These are phyloP conservation scores for Koerneria pararmatus DNA, from an alignment of 2,888 invertebrate genomes.

Conservation along the genomic window DNA sequence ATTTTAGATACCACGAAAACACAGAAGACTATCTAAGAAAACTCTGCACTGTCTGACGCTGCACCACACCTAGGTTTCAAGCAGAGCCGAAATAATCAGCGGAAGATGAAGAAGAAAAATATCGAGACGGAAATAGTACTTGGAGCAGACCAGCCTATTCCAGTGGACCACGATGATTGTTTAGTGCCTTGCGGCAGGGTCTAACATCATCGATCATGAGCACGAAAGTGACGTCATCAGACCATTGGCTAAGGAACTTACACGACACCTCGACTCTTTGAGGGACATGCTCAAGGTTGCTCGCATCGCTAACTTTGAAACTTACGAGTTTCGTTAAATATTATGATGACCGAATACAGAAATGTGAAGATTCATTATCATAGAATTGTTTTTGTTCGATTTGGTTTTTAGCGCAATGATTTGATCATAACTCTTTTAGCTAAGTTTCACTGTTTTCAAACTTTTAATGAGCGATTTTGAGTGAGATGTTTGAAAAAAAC, in stretches of 20 bases:
- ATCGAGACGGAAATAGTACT: too few species aligned
- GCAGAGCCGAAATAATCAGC: too few species aligned
- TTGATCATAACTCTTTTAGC: not conserved
- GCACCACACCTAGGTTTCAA: too few species aligned
- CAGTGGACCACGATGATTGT: constrained; percentile 60
- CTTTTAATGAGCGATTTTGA: not conserved
- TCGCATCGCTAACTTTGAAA: constrained; percentile 46
- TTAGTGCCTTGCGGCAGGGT: constrained; percentile 92
- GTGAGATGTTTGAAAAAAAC: too few species aligned
- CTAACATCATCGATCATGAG: constrained; percentile 94
- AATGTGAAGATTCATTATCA: too few species aligned
- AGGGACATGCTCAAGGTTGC: constrained; percentile 83
- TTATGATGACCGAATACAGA: too few species aligned
- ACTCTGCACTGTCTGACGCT: too few species aligned
- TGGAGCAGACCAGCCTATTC: too few species aligned
- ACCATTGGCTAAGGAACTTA: constrained; percentile 89
- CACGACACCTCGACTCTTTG: constrained; percentile 89
- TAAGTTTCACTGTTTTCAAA: not conserved
- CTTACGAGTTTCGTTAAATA: constrained; percentile 14
- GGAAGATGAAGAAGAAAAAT: too few species aligned
- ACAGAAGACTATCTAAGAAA: too few species aligned
- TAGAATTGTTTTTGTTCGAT: too few species aligned
- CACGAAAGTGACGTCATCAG: constrained; percentile 91
- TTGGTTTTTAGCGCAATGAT: not conserved
- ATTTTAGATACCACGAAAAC: too few species aligned